Evolutionary conservation across 2,113 vertebrate species (phyloP), one percentile per base, ranked within the genome.

Genomic region (Scalopus aquaticus): DNA sequence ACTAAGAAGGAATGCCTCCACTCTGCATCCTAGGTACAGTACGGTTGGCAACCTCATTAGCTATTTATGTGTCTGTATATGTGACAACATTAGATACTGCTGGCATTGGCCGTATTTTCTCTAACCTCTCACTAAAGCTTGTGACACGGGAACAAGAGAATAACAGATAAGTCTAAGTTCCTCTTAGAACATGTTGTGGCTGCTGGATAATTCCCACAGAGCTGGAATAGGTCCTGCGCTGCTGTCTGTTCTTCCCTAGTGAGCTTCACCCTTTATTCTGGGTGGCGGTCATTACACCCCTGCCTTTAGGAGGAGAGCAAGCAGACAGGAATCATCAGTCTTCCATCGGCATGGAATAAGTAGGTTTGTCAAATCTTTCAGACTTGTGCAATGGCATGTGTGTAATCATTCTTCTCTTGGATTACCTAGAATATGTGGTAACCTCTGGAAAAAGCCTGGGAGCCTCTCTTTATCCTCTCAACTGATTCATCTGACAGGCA

Each of bases 361-460:
- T n/a, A 10, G 30, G 60, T 76, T 39, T 35, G 42, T 32, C 16
- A 4, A 30, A 13, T 69, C 6, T 6, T 1, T 39, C 9, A 0
- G 74, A 16, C 44, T 37, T 67, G 35, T 5, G 32, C 1, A 32
- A 12, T 22, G 42, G 19, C 6, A 0, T 44, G 2, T 51, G 17
- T 69, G 49, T 22, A 60, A 12, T 2, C 79, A 67, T 74, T 88
- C 83, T 96, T 80, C 93, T 94, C 97, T 78, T 5, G 17, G 2
- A 7, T 88, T 93, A 56, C 44, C 70, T 96, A 94, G 96, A 97
- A 60, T 95, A 11, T 42, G 83, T 94, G 87, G 81, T 81, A 60
- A 73, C 28, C 86, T 97, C 97, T 65, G 60, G 69, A 70, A 91
- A 90, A 39, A 44, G 62, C 32, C 30, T 12, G 12, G 30, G 37